Evolutionary conservation across 1,140 invertebrate species (phyloP).

Genomic region (Gryon sp.): DNA sequence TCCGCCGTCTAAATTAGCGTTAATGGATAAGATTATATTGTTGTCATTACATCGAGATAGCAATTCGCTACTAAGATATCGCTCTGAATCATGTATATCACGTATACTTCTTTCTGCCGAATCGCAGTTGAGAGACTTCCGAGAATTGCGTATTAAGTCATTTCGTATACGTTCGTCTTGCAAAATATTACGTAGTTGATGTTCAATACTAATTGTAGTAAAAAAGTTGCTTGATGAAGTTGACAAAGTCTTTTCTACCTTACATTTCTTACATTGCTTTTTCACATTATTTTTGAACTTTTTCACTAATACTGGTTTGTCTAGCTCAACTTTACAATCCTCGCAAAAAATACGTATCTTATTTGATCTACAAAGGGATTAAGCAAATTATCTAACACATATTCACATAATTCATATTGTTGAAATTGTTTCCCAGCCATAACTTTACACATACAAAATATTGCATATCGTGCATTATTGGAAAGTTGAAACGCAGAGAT

Average conservation of each 20-base stretch:
- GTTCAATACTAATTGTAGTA: not conserved
- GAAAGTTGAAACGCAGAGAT: too few relatives aligned
- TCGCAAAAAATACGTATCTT: too few relatives aligned
- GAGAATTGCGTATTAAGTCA: not conserved
- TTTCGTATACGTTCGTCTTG: constrained; percentile 1
- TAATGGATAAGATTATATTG: constrained; percentile 6
- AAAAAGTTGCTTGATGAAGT: not conserved
- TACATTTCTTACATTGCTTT: not conserved
- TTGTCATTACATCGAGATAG: constrained; percentile 1
- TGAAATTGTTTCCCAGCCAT: too few relatives aligned
- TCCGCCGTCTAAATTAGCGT: constrained; percentile 14
- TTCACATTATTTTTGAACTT: not conserved
- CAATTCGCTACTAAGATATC: not conserved
- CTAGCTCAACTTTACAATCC: too few relatives aligned
- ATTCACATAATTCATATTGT: too few relatives aligned
- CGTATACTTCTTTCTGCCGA: not conserved
- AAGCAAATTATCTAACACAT: too few relatives aligned
- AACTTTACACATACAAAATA: too few relatives aligned
- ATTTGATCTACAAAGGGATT: too few relatives aligned
- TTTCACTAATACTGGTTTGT: too few relatives aligned
- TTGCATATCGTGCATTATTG: too few relatives aligned
- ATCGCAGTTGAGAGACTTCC: not conserved
- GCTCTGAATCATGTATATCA: not conserved
- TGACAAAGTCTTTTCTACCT: not conserved
- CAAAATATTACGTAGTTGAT: constrained; percentile 10